Conservation (phyloP, 2,113 vertebrate species). For the Ursus arctos region DNA sequence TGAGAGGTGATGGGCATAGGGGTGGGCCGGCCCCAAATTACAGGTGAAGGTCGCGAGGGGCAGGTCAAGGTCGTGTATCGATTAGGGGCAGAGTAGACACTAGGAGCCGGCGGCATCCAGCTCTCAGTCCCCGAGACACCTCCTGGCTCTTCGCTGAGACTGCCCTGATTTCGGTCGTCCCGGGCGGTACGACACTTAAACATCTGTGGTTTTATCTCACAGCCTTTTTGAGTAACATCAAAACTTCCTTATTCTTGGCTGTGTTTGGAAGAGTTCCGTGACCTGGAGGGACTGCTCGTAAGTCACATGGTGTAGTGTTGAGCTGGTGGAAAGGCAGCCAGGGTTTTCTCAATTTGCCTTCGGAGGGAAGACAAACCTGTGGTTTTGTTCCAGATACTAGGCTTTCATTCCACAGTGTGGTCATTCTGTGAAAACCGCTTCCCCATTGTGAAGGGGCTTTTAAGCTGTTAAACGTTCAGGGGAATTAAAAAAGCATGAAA, state of each 20-base stretch:
- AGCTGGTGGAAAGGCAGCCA: neutral
- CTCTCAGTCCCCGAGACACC: neutral
- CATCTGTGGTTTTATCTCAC: neutral
- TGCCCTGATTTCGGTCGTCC: accelerated
- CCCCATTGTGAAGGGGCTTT: neutral
- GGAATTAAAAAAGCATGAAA: slow-evolving; percentile 39
- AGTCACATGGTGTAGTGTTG: neutral
- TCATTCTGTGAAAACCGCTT: neutral
- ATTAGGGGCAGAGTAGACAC: neutral
- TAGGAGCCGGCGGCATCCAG: neutral
- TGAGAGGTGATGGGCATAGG: accelerated
- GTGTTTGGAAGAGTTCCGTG: neutral
- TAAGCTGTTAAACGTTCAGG: neutral
- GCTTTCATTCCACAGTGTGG: neutral
- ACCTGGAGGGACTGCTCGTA: neutral
- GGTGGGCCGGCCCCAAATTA: neutral
- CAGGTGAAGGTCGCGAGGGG: neutral
- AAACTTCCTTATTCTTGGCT: neutral
- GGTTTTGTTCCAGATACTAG: neutral
- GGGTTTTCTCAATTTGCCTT: too few species aligned
- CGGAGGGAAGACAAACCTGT: neutral
- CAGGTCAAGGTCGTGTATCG: neutral
- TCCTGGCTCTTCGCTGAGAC: accelerated
- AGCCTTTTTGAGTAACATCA: neutral
- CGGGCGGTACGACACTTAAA: too few species aligned